Conservation (phyloP, 53 echinoderm and acorn worm species). For the Antedon mediterranea region DNA sequence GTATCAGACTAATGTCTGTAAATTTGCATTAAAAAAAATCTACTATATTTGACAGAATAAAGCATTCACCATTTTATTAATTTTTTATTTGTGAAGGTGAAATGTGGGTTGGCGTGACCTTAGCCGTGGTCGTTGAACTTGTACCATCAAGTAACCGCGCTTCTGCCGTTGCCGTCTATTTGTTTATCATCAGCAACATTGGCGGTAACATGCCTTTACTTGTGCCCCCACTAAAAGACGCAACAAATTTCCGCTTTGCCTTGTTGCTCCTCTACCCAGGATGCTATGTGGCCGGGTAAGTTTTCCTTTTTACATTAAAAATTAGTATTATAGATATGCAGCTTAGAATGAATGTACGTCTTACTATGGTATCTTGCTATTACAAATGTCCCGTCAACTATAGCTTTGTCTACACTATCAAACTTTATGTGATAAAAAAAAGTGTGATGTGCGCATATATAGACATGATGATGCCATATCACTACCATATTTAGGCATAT, state of each 20-base stretch:
- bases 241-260: conserved; percentile 15
- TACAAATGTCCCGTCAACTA: no score
- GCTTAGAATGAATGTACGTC: no score
- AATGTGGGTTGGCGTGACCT: conserved; percentile 70
- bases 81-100: conserved; percentile 26
- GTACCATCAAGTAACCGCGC: conserved; percentile 43
- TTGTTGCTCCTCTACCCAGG: conserved; percentile 57
- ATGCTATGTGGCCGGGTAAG: conserved; percentile 49
- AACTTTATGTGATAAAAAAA: no score
- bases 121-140: conserved; percentile 56
- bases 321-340: no score
- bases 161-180: conserved; percentile 50
- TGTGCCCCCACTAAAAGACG: conserved; percentile 26
- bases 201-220: conserved; percentile 57
- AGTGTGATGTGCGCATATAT: no score
- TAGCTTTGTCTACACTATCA: no score
- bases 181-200: conserved; percentile 73
- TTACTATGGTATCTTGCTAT: no score
- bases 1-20: no score
- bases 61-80: neutral
- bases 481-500: no score
- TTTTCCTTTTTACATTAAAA: neutral
- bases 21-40: no score
- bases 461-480: no score
- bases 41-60: no score